Conservation (phyloP, 2,797 vertebrate species). For the Enteromius anoplus region DNA sequence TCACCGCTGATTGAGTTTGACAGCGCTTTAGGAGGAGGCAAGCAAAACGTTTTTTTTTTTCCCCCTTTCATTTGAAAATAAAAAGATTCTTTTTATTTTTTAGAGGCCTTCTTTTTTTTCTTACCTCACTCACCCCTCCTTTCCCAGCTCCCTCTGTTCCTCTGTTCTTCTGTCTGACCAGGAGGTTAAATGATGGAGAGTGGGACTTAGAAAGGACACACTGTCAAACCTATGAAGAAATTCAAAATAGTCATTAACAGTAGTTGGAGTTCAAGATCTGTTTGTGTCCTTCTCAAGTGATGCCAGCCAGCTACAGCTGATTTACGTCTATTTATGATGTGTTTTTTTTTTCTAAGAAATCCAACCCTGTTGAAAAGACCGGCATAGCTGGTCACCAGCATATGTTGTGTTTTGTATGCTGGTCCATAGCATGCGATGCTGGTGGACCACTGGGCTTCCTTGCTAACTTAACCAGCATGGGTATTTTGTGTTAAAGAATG, state of each 20-base stretch:
- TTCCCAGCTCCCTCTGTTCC: conserved; percentile 62
- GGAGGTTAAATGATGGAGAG: conserved; percentile 36
- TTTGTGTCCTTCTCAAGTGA: not conserved
- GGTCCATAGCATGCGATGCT: conserved; percentile 18
- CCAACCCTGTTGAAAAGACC: conserved; percentile 14
- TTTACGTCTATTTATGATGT: not conserved
- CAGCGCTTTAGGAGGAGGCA: conserved; percentile 94
- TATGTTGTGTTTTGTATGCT: conserved; percentile 32
- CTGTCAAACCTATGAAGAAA: not conserved
- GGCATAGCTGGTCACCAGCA: conserved; percentile 17
- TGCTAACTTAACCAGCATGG: not conserved
- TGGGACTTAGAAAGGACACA: not conserved
- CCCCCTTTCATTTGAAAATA: conserved; percentile 69
- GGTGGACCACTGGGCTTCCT: conserved; percentile 6
- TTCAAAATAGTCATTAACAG: conserved; percentile 19
- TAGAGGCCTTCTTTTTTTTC: conserved; percentile 51
- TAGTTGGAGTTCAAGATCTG: conserved; percentile 10
- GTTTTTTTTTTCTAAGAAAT: conserved; percentile 18
- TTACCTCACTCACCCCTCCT: conserved; percentile 80
- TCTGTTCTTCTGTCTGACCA: conserved; percentile 25
- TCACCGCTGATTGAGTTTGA: conserved; percentile 98
- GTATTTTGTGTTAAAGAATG: conserved; percentile 6
- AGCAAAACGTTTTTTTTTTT: conserved; percentile 81
- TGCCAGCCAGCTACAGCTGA: not conserved
- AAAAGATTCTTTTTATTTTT: conserved; percentile 62